Conservation (phyloP, 2,113 vertebrate genomes). For the Leptobrachium ailaonicum region DNA sequence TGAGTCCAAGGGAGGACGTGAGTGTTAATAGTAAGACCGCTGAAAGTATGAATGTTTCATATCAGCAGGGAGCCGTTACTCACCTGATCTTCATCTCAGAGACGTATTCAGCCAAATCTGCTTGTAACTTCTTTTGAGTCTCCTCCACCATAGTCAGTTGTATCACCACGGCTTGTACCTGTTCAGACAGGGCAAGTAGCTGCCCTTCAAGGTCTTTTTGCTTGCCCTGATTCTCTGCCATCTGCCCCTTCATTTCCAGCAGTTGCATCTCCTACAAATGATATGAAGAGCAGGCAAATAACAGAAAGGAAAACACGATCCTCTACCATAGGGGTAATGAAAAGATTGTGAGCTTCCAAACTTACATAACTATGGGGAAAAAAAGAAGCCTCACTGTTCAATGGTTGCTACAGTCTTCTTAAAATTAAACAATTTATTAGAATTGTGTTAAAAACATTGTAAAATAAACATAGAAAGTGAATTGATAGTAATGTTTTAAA, state of each 20-base stretch:
- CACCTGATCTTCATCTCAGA: slow-evolving; percentile 16
- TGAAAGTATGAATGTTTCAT: neutral
- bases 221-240: slow-evolving; percentile 66
- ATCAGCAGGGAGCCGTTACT: neutral
- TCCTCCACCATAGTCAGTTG: slow-evolving; percentile 41
- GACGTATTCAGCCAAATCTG: slow-evolving; percentile 18
- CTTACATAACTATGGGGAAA: too few relatives aligned
- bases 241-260: slow-evolving; percentile 66
- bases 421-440: too few relatives aligned
- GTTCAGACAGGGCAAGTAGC: slow-evolving; percentile 39
- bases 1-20: too few relatives aligned
- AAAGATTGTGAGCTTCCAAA: too few relatives aligned
- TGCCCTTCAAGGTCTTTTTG: slow-evolving; percentile 56
- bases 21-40: too few relatives aligned
- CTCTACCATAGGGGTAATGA: too few relatives aligned
- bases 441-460: too few relatives aligned
- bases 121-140: neutral
- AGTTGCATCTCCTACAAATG: slow-evolving; percentile 57
- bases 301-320: too few relatives aligned
- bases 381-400: too few relatives aligned
- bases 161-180: slow-evolving; percentile 3
- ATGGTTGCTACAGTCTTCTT: too few relatives aligned
- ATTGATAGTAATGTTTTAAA: too few relatives aligned
- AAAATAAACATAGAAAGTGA: too few relatives aligned
- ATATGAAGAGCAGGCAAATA: neutral